Base-by-base conservation (phyloP, 2,113 vertebrate species). In the Bubo scandiacus region DNA sequence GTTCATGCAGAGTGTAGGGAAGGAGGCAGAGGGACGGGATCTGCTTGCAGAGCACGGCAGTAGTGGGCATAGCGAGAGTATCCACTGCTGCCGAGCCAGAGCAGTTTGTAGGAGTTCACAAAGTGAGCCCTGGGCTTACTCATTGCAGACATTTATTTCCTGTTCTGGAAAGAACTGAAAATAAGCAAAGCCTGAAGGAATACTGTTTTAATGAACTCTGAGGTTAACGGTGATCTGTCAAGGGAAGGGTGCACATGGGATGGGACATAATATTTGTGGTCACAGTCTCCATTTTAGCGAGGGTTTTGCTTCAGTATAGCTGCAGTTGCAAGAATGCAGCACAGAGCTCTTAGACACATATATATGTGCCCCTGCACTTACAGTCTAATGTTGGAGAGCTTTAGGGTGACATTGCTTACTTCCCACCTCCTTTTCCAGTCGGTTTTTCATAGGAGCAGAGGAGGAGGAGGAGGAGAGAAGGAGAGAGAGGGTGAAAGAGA, bases 1-100 rank as follows among this genome's bases (percentile, higher is more conserved):
- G 0, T 32, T 55, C 0, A 0, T 25, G 38, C 40, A 12, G 43
- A 43, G 6, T 3, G 16, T 45, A 32, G 21, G 2, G 11, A 52
- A 80, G 26, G 58, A 55, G 30, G 58, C 25, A 68, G 63, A 87
- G 36, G 61, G 22, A 30, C 1, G 0, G 42, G 36, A 71, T 34
- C 11, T 75, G 38, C 32, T 34, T 30, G 32, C 68, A 57, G 79
- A 61, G 49, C 4, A 5, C 5, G 6, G 52, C 38, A 8, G 21
- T 10, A 10, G 20, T 3, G 13, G 22, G 36, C 23, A 9, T 3
- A 42, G 36, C 0, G 0, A 57, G 20, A 9, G 12, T 13, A 14
- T 22, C n/a, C 2, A 2, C 54, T 63, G 49, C 59, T 12, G 26
- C 29, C 1, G 2, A 62, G 8, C 1, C 15, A 27, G 20, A 49